Conservation (phyloP, 2,113 vertebrate species). For the Redunca redunca region DNA sequence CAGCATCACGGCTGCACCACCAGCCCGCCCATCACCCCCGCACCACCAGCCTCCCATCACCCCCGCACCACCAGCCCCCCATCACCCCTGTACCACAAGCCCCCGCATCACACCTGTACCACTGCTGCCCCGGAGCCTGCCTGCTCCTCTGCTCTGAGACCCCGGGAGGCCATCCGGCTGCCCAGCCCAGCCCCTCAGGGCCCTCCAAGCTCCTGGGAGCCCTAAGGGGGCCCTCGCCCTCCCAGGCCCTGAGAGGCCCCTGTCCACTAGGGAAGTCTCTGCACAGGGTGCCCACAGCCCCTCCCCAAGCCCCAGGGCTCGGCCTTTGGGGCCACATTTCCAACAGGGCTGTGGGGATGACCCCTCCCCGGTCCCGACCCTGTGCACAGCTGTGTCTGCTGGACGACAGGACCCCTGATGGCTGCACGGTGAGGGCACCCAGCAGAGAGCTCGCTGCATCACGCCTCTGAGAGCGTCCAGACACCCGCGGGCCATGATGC, state of each 20-base stretch:
- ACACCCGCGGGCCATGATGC: accelerated
- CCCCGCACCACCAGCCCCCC: too few species aligned
- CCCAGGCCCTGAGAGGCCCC: accelerated
- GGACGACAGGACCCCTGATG: neutral
- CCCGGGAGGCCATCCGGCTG: accelerated
- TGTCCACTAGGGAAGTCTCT: neutral
- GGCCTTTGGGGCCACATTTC: neutral
- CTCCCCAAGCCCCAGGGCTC: neutral
- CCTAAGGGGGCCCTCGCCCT: neutral
- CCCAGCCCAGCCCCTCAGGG: too few species aligned
- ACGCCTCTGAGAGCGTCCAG: neutral
- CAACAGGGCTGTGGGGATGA: neutral
- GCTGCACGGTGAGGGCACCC: neutral
- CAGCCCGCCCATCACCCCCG: too few species aligned
- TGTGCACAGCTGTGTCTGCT: neutral
- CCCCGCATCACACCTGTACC: too few species aligned
- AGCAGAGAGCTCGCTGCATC: neutral
- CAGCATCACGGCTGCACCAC: too few species aligned
- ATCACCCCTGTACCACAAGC: too few species aligned
- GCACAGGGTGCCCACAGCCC: accelerated
- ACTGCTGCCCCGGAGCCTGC: neutral
- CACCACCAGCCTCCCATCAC: too few species aligned
- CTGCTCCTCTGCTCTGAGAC: neutral
- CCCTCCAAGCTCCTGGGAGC: accelerated
- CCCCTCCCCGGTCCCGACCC: neutral